Base-by-base conservation (phyloP, 2,888 invertebrate species). In the Stomorhina lunata region DNA sequence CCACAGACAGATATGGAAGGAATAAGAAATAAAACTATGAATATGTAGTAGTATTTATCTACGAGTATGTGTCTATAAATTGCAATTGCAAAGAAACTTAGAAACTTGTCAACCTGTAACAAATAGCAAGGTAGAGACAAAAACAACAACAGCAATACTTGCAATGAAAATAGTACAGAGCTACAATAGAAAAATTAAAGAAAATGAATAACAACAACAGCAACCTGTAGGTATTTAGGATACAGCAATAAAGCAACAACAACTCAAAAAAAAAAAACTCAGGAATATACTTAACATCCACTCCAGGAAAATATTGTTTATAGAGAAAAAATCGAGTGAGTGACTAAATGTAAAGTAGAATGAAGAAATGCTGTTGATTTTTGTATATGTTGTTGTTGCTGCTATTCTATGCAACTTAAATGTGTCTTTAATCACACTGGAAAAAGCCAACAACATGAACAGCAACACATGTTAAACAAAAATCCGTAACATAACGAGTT, bases 171-270 rank as follows among this genome's bases (percentile, higher is more conserved):
- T n/a, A n/a, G 61, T 12, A 40, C 12, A 69, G 66, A 69, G 76
- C 71, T 50, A 65, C 81, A 73, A 69, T 69, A 69, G 53, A 78
- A 80, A 87, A 83, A 86, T 84, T 85, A 86, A 85, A 86, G 71
- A 85, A 87, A 45, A n/a, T n/a, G n/a, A n/a, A n/a, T n/a, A n/a
- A n/a, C n/a, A n/a, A n/a, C n/a, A n/a, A n/a, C n/a, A 61, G 63
- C 82, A 82, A 84, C 82, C 71, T 79, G 82, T 63, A 79, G 76
- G 78, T 73, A 73, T 78, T 82, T 76, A 63, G 71, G 69, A 66
- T 81, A 84, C 69, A 82, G 75, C 78, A 81, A 63, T 37, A 75
- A 63, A 77, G 48, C 61, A 79, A 85, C 81, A 84, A 86, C 81
- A 29, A 25, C 22, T 65, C 6, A 0, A 5, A 87, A 85, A 84